Evolutionary conservation across 1,140 invertebrate species (phyloP), one percentile per base, ranked within the genome.

Genomic region (Anoplolepis gracilipes): DNA sequence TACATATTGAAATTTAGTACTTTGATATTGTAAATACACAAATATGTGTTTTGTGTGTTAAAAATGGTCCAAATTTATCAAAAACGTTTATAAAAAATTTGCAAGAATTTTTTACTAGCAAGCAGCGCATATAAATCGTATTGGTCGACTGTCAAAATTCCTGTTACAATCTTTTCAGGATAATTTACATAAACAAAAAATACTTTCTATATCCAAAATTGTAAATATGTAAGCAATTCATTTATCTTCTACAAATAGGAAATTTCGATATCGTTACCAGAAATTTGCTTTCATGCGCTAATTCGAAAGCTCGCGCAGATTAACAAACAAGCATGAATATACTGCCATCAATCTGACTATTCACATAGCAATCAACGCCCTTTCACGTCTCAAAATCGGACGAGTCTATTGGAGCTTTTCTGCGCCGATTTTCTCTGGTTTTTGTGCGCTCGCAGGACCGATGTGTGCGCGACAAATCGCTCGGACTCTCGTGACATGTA

Each of bases 401-500:
- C 36, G 16, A 19, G 10, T 25, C 55, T 49, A 78, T 87, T 67
- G 49, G 57, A 69, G 70, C 69, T 70, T 61, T 53, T 86, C 55
- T 88, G 69, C 16, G 6, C 1, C 11, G 62, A 55, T 59, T 89
- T 89, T 86, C 77, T 78, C 84, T 70, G 69, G 76, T 67, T 46
- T 82, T 78, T 59, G 77, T 69, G 36, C 6, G 11, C 3, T 61
- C 53, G 30, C n/a, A 76, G 61, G 33, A 46, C 36, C 67, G 84
- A 73, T 59, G 57, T 53, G 39, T 19, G 84, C 85, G 75, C 70
- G 62, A 64, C 88, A 64, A 90, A 90, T 87, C 70, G 59, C 5
- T 49, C 22, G 57, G 49, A 53, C 55, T 61, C 59, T 61, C 59
- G 76, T 81, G 89, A 90, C 85, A 89, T 84, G 82, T 90, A 90